Percentiles rank a stretch among this genome's conserved stretches.
phyloP scores from a whole-genome alignment of 2,797 vertebrate species.

The Tapera naevia region DNA sequence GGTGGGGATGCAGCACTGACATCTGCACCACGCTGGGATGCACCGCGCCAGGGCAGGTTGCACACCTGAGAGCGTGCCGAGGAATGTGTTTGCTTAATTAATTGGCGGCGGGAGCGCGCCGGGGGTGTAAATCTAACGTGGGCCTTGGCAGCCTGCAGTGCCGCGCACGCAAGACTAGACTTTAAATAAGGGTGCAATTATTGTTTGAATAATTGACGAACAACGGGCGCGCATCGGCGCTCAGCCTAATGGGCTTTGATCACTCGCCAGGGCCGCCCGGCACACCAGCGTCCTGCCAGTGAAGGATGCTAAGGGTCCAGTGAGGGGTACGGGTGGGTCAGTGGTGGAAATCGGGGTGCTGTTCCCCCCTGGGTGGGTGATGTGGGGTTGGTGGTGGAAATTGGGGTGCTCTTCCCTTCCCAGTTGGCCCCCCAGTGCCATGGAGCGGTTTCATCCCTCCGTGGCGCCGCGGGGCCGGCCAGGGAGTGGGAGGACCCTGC shows the following conservation, averaged over 20 bases:
- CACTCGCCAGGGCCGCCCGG: constrained; percentile 51
- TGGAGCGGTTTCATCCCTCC: background rate
- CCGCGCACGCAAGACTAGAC: constrained; percentile 74
- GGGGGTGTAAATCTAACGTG: constrained; percentile 61
- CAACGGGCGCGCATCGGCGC: constrained; percentile 60
- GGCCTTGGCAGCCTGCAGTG: constrained; percentile 68
- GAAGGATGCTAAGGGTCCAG: background rate
- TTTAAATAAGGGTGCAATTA: constrained; percentile 82
- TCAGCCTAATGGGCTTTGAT: constrained; percentile 68
- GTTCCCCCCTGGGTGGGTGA: background rate
- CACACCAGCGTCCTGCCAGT: background rate
- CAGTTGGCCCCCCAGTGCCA: fast-evolving
- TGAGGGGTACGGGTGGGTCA: background rate
- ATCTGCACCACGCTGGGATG: background rate
- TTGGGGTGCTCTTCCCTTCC: background rate
- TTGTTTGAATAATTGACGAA: constrained; percentile 81
- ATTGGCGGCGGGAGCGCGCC: constrained; percentile 62
- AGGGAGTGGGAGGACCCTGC: constrained; percentile 11
- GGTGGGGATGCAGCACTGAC: background rate
- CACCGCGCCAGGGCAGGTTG: background rate
- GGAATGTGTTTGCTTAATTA: constrained; percentile 77
- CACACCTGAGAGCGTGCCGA: constrained; percentile 77
- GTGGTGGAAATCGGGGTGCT: background rate
- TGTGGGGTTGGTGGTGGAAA: background rate
- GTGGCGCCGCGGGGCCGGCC: background rate